phyloP scores from a whole-genome alignment of 2,797 vertebrate genomes.

The Mastacembelus armatus region DNA sequence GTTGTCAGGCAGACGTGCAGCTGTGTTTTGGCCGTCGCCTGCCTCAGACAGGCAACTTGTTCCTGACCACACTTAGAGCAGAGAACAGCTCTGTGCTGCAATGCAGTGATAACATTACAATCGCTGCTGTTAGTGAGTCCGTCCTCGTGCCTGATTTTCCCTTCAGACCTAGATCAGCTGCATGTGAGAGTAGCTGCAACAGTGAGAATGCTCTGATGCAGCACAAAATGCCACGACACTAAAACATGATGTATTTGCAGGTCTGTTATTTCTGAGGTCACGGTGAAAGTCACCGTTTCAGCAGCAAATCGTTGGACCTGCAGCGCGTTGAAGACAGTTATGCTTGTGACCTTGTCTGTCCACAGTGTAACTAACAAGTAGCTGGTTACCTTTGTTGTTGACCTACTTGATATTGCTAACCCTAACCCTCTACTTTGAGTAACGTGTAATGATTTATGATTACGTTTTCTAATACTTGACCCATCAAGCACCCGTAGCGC shows the following conservation, averaged over 20 bases:
- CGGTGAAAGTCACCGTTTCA: too few species aligned
- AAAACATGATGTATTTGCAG: too few species aligned
- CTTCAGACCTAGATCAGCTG: neutral
- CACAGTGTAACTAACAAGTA: too few species aligned
- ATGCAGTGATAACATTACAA: constrained; percentile 28
- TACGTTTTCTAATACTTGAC: too few species aligned
- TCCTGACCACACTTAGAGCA: neutral
- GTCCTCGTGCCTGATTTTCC: constrained; percentile 2
- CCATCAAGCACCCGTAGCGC: neutral
- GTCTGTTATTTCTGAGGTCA: too few species aligned
- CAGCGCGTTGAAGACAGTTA: too few species aligned
- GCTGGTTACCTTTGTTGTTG: neutral
- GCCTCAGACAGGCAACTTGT: constrained; percentile 45
- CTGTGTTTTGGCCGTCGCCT: constrained; percentile 38
- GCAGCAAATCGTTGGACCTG: too few species aligned
- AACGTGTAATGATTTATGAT: too few species aligned
- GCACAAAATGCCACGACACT: neutral
- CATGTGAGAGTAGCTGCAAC: constrained; percentile 18
- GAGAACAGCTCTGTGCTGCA: constrained; percentile 14
- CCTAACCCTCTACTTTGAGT: too few species aligned
- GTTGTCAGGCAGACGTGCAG: constrained; percentile 15
- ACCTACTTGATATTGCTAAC: too few species aligned
- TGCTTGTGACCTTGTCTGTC: too few species aligned
- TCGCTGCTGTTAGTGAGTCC: neutral
- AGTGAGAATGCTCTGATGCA: neutral